phyloP scores from a whole-genome alignment of 2,797 vertebrate species.

The Galaxias olidus region DNA sequence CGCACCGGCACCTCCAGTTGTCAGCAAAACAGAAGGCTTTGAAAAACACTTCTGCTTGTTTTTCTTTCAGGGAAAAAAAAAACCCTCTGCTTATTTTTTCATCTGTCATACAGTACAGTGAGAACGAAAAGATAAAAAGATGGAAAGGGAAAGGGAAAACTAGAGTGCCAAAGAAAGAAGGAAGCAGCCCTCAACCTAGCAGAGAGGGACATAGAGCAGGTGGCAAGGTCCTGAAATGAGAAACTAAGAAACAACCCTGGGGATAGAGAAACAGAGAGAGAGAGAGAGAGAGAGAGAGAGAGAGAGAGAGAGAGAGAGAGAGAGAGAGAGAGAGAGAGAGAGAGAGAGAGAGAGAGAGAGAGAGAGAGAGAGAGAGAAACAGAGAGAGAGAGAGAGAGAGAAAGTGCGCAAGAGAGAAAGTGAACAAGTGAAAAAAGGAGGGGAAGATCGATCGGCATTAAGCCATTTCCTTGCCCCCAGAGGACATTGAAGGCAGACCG shows the following conservation, averaged over 20 bases:
- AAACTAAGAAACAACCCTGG: not conserved
- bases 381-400: not conserved
- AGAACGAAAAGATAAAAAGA: conserved; percentile 1
- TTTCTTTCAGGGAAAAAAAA: not conserved
- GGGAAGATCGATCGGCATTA: not conserved
- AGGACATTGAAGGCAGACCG: not conserved
- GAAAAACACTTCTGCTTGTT: conserved; percentile 22
- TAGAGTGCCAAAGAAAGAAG: not conserved
- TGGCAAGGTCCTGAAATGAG: not conserved
- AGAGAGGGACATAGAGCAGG: not conserved
- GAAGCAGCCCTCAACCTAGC: conserved; percentile 7
- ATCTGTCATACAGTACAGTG: conserved; percentile 4
- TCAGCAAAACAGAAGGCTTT: conserved; percentile 2
- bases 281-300: not conserved
- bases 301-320: conserved; percentile 3
- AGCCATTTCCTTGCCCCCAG: not conserved
- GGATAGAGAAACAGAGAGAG: not conserved
- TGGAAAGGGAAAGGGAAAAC: not conserved
- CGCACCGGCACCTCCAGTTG: too few relatives aligned
- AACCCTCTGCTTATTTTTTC: too few relatives aligned
- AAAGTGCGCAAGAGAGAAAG: conserved; percentile 14
- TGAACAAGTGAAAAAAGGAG: not conserved
- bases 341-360: conserved; percentile 13
- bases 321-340: conserved; percentile 1
- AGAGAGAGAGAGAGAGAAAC: not conserved